These are phyloP conservation scores for Ianthella basta DNA, from an alignment of 37 sponge, comb jelly and placozoan genomes.

Conservation along the genomic window DNA sequence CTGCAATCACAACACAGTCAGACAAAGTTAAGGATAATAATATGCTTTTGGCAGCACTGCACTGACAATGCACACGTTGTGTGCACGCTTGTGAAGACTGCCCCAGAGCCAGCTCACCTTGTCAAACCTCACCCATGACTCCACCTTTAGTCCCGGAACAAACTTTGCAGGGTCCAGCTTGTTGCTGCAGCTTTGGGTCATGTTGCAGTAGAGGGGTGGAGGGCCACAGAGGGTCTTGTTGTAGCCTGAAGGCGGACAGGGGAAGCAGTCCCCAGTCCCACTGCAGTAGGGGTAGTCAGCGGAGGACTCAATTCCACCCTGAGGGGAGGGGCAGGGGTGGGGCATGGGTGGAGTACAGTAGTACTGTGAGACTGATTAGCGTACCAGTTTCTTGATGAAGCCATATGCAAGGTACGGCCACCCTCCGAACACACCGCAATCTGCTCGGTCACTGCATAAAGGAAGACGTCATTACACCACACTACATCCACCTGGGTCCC, in stretches of 20 bases:
- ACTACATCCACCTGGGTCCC: too few species aligned
- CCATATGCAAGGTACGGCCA: conserved; percentile 90
- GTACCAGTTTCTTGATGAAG: conserved; percentile 61
- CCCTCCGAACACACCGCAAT: conserved; percentile 93
- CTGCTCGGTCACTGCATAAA: conserved; percentile 49
- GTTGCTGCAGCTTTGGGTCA: conserved; percentile 64
- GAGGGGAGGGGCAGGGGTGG: not conserved
- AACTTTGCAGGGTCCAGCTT: conserved; percentile 58
- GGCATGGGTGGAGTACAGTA: not conserved
- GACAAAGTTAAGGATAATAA: too few species aligned
- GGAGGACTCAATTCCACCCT: conserved; percentile 82
- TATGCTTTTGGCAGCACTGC: too few species aligned
- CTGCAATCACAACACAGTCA: conserved; percentile 18
- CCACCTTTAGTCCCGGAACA: conserved; percentile 70
- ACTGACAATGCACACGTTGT: not conserved
- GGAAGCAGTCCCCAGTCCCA: conserved; percentile 81
- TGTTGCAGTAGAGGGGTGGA: conserved; percentile 73
- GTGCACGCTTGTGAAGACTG: not conserved
- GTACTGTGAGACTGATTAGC: not conserved
- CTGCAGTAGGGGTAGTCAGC: conserved; percentile 79
- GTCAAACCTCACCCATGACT: conserved; percentile 52
- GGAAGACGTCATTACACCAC: too few species aligned
- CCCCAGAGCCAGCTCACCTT: conserved; percentile 31
- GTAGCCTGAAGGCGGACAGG: conserved; percentile 72
- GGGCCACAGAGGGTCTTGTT: conserved; percentile 85